Conservation (phyloP, 2,888 invertebrate species). For the Merodon equestris region DNA sequence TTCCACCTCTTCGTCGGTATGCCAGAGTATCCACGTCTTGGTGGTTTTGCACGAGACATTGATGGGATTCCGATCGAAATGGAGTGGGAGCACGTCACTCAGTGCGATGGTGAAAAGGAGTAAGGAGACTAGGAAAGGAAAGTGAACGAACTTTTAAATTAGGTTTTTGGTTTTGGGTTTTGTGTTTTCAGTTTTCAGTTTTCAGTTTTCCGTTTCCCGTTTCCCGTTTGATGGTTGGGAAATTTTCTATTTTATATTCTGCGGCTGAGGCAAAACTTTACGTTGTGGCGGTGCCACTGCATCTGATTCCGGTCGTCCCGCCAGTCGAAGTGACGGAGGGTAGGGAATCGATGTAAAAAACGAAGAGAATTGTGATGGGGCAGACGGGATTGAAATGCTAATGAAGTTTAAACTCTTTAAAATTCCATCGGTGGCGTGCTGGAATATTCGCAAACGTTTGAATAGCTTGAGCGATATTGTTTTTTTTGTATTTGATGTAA, state of each 20-base stretch:
- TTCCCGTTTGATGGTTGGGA: neutral
- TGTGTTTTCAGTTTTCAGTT: no score
- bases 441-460: slow-evolving; percentile 44
- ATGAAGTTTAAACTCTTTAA: slow-evolving; percentile 36
- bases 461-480: slow-evolving; percentile 27
- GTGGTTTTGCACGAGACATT: slow-evolving; percentile 56
- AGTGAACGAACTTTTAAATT: slow-evolving; percentile 60
- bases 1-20: slow-evolving; percentile 14
- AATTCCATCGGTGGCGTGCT: slow-evolving; percentile 33
- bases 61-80: slow-evolving; percentile 62
- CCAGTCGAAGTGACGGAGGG: neutral
- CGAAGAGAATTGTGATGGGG: slow-evolving; percentile 20
- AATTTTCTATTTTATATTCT: slow-evolving; percentile 56
- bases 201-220: no score
- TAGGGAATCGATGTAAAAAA: neutral
- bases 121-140: neutral
- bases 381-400: slow-evolving; percentile 51
- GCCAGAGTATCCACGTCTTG: slow-evolving; percentile 31
- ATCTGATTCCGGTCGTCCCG: no score
- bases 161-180: slow-evolving; percentile 26
- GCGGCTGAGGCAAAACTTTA: slow-evolving; percentile 49
- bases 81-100: no score
- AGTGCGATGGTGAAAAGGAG: no score
- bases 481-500: no score
- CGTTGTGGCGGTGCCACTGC: slow-evolving; percentile 55